These are phyloP conservation scores for Rhynchophorus ferrugineus DNA, from an alignment of 1,140 invertebrate species.

Conservation along the genomic window DNA sequence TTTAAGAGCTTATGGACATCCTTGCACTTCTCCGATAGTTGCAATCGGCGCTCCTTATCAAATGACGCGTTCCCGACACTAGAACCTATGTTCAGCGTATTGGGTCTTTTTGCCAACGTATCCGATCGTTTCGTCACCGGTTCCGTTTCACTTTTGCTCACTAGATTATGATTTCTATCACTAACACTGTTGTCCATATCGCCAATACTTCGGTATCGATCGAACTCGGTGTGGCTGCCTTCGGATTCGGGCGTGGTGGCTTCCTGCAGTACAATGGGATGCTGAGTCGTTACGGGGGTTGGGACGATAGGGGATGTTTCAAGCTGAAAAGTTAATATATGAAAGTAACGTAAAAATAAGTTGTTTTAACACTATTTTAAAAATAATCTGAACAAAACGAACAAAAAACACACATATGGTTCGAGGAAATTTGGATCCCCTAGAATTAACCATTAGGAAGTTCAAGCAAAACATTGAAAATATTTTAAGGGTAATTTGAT, in stretches of 20 bases:
- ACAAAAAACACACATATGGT: too few species aligned
- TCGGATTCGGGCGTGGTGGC: not conserved
- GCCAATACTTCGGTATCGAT: conserved; percentile 12
- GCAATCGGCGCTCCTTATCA: conserved; percentile 18
- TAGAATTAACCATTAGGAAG: too few species aligned
- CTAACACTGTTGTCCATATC: conserved; percentile 32
- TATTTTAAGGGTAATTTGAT: too few species aligned
- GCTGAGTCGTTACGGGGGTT: conserved; percentile 7
- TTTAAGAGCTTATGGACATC: conserved; percentile 35
- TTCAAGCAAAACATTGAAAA: too few species aligned
- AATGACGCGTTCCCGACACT: not conserved
- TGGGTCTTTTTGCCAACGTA: conserved; percentile 29
- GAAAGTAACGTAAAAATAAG: not conserved
- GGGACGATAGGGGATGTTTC: conserved; percentile 23
- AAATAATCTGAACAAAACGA: too few species aligned
- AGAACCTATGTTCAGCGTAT: conserved; percentile 26
- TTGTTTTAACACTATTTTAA: too few species aligned
- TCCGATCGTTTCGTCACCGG: conserved; percentile 12
- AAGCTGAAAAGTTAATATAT: conserved; percentile 7
- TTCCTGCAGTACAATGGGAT: conserved; percentile 13
- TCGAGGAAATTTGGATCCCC: too few species aligned
- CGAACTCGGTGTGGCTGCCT: conserved; percentile 1
- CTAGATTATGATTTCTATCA: conserved; percentile 25
- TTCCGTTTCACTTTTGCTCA: conserved; percentile 13
- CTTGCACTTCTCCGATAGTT: conserved; percentile 31